phyloP scores from a whole-genome alignment of 2,113 vertebrate species.

The Archocentrus centrarchus region DNA sequence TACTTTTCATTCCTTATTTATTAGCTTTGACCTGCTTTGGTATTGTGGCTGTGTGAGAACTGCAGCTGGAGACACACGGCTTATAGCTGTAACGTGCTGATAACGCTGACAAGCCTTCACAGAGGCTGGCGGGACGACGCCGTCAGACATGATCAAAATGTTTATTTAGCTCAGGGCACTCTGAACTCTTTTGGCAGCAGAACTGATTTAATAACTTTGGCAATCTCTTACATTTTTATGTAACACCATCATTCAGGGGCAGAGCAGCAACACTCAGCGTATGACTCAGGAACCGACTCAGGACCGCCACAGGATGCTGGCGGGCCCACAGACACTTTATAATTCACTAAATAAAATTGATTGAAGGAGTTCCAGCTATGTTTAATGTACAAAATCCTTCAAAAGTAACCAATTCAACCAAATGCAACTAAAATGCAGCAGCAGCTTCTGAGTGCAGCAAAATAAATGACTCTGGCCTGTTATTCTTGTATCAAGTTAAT shows the following conservation, averaged over 20 bases:
- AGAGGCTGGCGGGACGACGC: neutral
- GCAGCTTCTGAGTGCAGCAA: neutral
- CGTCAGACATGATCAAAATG: conserved; percentile 4
- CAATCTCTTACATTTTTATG: conserved; percentile 1
- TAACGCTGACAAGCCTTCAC: neutral
- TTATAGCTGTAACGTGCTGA: conserved; percentile 9
- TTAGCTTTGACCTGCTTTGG: neutral
- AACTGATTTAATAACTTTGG: neutral
- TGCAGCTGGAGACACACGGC: neutral
- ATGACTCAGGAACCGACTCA: neutral
- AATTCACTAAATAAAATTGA: conserved; percentile 4
- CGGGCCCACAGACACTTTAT: neutral
- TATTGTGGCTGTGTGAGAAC: neutral
- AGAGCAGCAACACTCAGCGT: neutral
- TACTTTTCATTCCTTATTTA: neutral
- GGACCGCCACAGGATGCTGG: neutral
- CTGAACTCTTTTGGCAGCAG: conserved; percentile 7
- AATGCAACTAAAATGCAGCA: neutral
- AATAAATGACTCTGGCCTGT: neutral
- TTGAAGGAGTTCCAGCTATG: neutral
- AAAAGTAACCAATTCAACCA: neutral
- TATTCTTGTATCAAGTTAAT: neutral
- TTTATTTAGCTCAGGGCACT: neutral
- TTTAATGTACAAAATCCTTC: neutral
- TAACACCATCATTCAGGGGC: neutral